Percentiles rank a stretch among this genome's conserved stretches.
Evolutionary conservation across 2,888 invertebrate species (phyloP).

Genomic region (Pilophorus perplexus): DNA sequence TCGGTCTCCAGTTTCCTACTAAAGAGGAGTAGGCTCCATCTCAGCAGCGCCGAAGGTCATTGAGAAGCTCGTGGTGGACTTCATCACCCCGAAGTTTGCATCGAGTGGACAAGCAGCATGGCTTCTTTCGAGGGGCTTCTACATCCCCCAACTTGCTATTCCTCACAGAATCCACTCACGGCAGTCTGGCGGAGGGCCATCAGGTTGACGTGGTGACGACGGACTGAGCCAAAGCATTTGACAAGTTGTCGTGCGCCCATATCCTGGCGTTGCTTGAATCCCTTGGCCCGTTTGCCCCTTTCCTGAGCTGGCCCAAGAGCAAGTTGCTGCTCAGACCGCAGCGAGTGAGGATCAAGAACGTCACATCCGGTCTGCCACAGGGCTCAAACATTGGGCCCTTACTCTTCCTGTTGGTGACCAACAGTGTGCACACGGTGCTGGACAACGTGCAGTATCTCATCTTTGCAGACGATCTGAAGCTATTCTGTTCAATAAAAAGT

Average conservation of each 20-base stretch:
- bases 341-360: background rate
- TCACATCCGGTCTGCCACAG: background rate
- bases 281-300: background rate
- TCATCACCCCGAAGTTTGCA: background rate
- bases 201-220: background rate
- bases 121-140: background rate
- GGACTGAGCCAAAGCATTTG: background rate
- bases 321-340: background rate
- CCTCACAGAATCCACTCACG: background rate
- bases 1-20: background rate
- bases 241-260: background rate
- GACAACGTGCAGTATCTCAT: background rate
- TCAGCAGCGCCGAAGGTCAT: background rate
- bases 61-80: background rate
- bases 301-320: background rate
- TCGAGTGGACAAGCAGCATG: background rate
- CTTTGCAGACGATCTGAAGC: background rate
- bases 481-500: too few relatives aligned
- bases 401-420: background rate
- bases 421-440: background rate
- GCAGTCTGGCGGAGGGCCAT: background rate
- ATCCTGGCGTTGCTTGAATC: background rate
- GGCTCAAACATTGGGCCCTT: background rate
- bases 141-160: background rate
- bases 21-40: background rate